A percentile compares a stretch with the other conserved stretches of the same genome.
Conservation (phyloP, 1,140 invertebrate genomes). For the Sminthurinus signatus region DNA sequence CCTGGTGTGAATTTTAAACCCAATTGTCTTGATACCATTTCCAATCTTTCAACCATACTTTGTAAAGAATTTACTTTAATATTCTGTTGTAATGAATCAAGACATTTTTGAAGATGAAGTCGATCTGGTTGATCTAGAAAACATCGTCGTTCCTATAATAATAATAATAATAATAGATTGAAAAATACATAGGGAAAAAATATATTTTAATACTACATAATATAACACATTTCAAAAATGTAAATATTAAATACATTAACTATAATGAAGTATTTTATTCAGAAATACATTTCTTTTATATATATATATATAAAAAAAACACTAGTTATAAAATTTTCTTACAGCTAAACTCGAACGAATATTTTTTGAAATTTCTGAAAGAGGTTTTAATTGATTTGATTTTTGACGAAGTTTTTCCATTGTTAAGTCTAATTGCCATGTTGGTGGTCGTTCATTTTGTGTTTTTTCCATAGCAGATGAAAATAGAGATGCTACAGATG, state of each 20-base stretch:
- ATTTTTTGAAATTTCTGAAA: conserved; percentile 75
- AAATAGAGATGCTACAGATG: not conserved
- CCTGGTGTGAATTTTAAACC: conserved; percentile 71
- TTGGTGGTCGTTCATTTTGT: conserved; percentile 38
- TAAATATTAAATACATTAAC: no score
- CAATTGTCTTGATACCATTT: conserved; percentile 57
- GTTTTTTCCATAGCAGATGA: not conserved
- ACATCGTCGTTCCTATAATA: conserved; percentile 72
- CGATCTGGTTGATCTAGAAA: conserved; percentile 74
- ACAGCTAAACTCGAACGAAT: conserved; percentile 75
- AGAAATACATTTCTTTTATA: no score
- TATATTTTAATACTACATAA: no score
- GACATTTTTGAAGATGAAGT: conserved; percentile 74
- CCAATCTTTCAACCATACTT: conserved; percentile 83
- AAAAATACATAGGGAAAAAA: no score
- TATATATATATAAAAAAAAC: no score
- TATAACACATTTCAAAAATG: no score
- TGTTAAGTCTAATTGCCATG: conserved; percentile 60
- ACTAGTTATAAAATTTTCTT: conserved; percentile 36
- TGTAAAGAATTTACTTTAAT: conserved; percentile 56
- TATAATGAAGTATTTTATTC: no score
- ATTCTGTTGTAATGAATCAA: conserved; percentile 86
- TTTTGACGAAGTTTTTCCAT: conserved; percentile 83
- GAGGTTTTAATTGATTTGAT: conserved; percentile 65
- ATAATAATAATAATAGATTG: conserved; percentile 22